Base-by-base conservation (phyloP, 1,140 invertebrate genomes). In the Atta cephalotes region DNA sequence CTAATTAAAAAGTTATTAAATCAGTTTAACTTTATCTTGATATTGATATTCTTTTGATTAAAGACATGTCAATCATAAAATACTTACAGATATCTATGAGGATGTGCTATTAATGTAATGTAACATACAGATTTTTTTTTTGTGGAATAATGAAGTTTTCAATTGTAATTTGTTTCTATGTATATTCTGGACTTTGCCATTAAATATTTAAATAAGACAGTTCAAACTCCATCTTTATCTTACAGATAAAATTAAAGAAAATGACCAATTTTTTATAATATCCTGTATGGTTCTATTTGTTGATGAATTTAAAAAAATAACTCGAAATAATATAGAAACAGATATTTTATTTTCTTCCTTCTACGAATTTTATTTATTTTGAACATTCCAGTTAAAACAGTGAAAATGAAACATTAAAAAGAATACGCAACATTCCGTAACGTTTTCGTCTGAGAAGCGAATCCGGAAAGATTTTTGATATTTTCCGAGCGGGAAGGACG, bases 391-490 rank as follows among this genome's bases (percentile, higher is more conserved):
- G 5, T 70, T 70, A 25, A 16, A 70, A 76, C n/a, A 71, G 35
- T 58, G 71, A 14, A 76, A 14, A 14, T 56, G 14, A 80, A 70
- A 60, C 21, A 14, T 68, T 60, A 35, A 39, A 60, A n/a, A 80
- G 63, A 60, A 58, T 45, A 68, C 12, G 39, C 35, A 45, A 16
- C 21, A 21, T 71, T 53, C 10, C 2, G 1, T 65, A 77, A 85
- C 39, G 28, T 82, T 77, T 53, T 39, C 45, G 51, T 68, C 51
- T 77, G 62, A 51, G 49, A 70, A 70, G 45, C 60, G 70, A n/a
- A 4, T 14, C 45, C 3, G 12, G 49, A 66, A 82, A 90, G 81
- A 84, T 89, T 89, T 87, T 77, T 76, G 78, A 88, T 77, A 72
- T 90, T 88, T 86, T 78, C 74, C 51, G 53, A 51, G 51, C 53